phyloP scores from a whole-genome alignment of 2,888 invertebrate genomes.

The Drosophila quasianomalipes region DNA sequence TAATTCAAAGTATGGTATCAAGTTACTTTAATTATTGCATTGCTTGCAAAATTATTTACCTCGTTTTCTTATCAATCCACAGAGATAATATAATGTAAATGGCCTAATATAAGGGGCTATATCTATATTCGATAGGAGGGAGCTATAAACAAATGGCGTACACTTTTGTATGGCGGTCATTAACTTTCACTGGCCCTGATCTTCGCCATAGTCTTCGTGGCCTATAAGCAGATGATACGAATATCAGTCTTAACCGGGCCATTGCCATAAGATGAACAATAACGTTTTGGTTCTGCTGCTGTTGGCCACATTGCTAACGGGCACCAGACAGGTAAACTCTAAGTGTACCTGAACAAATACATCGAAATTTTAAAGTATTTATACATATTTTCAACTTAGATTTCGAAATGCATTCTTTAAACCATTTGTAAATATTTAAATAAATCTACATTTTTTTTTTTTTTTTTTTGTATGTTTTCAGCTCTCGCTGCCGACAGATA shows the following conservation, averaged over 20 bases:
- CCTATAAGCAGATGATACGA: not conserved
- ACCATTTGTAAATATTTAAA: not conserved
- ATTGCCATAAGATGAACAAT: conserved; percentile 28
- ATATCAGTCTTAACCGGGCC: conserved; percentile 29
- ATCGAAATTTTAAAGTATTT: not conserved
- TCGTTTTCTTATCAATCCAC: conserved; percentile 1
- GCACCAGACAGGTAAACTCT: conserved; percentile 29
- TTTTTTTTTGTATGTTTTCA: conserved; percentile 12
- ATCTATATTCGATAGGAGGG: too few relatives aligned
- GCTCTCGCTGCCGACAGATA: conserved; percentile 77
- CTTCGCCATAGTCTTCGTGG: conserved; percentile 21
- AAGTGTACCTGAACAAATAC: not conserved
- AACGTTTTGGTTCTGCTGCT: conserved; percentile 2
- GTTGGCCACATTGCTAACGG: conserved; percentile 11
- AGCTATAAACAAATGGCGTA: not conserved
- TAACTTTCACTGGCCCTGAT: not conserved
- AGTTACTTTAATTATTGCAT: not conserved
- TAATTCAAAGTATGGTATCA: not conserved
- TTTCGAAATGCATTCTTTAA: not conserved
- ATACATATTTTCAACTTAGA: not conserved
- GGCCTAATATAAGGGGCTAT: not conserved
- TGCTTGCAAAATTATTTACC: not conserved
- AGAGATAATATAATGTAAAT: not conserved
- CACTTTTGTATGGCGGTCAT: not conserved
- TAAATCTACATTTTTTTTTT: not conserved